Evolutionary conservation across 2,888 invertebrate species (phyloP).

Genomic region (Drosophila austrosaltans): DNA sequence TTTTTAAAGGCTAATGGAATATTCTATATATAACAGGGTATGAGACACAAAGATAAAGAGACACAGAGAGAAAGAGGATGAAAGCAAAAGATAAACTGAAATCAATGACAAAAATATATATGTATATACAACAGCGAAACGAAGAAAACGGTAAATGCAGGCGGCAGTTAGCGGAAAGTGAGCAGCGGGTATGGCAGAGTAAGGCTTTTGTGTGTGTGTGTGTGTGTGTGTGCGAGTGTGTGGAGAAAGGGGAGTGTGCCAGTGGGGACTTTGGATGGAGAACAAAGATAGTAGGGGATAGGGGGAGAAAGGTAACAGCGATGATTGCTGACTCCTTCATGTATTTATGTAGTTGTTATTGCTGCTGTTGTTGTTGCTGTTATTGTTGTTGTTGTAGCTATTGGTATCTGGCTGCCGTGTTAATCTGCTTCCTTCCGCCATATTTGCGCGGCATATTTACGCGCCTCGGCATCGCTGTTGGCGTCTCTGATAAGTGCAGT

Average conservation of each 20-base stretch:
- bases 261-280: neutral
- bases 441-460: slow-evolving; percentile 61
- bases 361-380: slow-evolving; percentile 2
- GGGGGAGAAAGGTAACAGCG: slow-evolving; percentile 21
- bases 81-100: slow-evolving; percentile 48
- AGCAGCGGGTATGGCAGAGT: neutral
- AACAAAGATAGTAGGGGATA: slow-evolving; percentile 4
- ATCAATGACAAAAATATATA: slow-evolving; percentile 53
- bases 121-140: slow-evolving; percentile 2
- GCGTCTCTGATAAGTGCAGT: slow-evolving; percentile 51
- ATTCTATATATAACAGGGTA: neutral
- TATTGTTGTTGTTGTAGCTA: slow-evolving; percentile 43
- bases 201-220: neutral
- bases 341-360: slow-evolving; percentile 10
- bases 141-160: slow-evolving; percentile 23
- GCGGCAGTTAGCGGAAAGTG: neutral
- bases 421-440: slow-evolving; percentile 68
- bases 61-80: neutral
- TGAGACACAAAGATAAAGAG: neutral
- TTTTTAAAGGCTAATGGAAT: no score
- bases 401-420: slow-evolving; percentile 62
- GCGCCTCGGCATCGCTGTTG: slow-evolving; percentile 23
- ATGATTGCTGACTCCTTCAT: slow-evolving; percentile 35
- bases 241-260: neutral
- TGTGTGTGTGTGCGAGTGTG: no score